Evolutionary conservation across 2,888 invertebrate species (phyloP), one percentile per base, ranked within the genome.

Genomic region (Calameuta idolon): DNA sequence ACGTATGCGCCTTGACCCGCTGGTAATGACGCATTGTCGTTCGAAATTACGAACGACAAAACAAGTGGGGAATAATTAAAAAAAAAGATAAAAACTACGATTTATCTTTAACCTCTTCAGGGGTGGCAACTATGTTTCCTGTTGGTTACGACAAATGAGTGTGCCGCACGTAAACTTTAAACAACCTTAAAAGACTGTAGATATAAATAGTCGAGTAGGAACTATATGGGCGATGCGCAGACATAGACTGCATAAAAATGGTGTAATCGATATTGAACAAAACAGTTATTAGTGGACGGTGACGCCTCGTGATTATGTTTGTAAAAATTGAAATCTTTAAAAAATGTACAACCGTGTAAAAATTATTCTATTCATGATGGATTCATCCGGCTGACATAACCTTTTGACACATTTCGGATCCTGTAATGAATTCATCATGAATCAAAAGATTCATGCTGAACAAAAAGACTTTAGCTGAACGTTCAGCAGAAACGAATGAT

Each of bases 1-100:
- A 77, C 80, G 82, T 83, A 81, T 40, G 78, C 79, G 85, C 86
- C 87, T 88, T 88, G 88, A 88, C 88, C 88, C 79, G 71, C 71
- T 40, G 23, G 5, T 15, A 11, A 71, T 33, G 71, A 71, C 71
- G 71, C 30, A 30, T 71, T 30, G 31, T 30, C 31, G 71, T 30
- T 71, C 71, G 9, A 40, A 23, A 40, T 15, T 40, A 40, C 23
- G 40, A 40, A 40, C 5, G 23, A 40, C 9, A 23, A 40, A 40
- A 15, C 23, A 40, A 15, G 12, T 40, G 40, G 40, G 40, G 9
- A 40, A 40, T 5, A 5, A 40, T 23, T 40, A 23, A 40, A 23
- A 40, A 23, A 23, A 40, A 40, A 15, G 5, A 40, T 23, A 1
- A 5, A 15, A 23, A 9, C 40, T 40, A 23, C 40, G 23, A 40